phyloP scores from a whole-genome alignment of 2,113 vertebrate species.

The Apodemus sylvaticus region DNA sequence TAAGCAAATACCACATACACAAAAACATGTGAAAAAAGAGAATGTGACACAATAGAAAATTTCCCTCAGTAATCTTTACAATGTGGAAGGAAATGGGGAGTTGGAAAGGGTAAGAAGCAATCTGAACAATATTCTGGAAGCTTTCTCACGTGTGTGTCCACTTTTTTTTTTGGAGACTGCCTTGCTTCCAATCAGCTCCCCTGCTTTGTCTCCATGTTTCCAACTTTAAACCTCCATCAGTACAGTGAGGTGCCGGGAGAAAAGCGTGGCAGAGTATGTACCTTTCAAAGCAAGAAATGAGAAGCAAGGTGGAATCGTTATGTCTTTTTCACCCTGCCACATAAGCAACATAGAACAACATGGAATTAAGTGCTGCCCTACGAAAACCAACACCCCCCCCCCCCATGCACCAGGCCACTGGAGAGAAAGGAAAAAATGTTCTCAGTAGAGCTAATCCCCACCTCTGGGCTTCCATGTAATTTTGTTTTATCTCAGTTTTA shows the following conservation, averaged over 20 bases:
- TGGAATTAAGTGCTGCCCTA: background rate
- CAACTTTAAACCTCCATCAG: background rate
- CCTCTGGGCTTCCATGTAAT: conserved; percentile 17
- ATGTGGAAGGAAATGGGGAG: background rate
- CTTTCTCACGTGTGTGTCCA: background rate
- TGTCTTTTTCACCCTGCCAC: background rate
- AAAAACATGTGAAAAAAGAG: too few species aligned
- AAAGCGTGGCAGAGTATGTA: background rate
- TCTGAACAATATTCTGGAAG: background rate
- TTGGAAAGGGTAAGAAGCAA: background rate
- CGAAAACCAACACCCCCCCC: conserved; percentile 51
- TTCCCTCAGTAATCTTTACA: background rate
- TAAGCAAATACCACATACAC: background rate
- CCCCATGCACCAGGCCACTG: too few species aligned
- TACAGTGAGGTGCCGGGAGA: background rate
- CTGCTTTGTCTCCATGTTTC: background rate
- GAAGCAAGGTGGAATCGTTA: background rate
- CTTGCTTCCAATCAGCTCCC: background rate
- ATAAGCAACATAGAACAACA: conserved; percentile 27
- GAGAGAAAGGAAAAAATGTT: background rate
- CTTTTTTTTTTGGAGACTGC: background rate
- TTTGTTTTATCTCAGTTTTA: conserved; percentile 59
- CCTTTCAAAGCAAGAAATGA: background rate
- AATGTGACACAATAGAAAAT: background rate
- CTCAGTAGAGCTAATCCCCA: conserved; percentile 27